Percentiles rank a stretch among this genome's conserved stretches.
Evolutionary conservation across 2,113 vertebrate species (phyloP).

Genomic region (Ardeotis arabs): DNA sequence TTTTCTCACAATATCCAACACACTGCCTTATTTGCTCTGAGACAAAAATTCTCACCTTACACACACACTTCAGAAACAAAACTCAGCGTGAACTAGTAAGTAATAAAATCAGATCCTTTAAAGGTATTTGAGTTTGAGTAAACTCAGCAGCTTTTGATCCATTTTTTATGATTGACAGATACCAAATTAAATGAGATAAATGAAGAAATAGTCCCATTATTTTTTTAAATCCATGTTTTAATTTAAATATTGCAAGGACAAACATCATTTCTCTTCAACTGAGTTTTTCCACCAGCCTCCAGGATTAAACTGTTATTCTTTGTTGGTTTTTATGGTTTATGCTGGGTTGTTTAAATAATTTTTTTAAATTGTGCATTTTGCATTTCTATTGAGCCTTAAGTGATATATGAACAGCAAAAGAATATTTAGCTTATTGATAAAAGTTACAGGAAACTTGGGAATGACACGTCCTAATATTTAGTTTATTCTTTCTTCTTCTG

Average conservation of each 20-base stretch:
- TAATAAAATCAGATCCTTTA: neutral
- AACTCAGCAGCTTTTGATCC: neutral
- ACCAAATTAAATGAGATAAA: neutral
- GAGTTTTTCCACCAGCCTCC: neutral
- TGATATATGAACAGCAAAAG: neutral
- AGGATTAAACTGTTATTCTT: neutral
- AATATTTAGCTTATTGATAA: neutral
- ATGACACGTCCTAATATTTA: neutral
- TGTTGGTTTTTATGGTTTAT: neutral
- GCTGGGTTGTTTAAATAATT: neutral
- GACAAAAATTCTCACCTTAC: neutral
- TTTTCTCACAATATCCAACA: neutral
- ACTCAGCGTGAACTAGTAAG: neutral
- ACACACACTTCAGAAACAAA: neutral
- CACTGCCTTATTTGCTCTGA: neutral
- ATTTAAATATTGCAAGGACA: neutral
- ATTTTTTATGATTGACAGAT: neutral
- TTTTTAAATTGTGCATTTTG: neutral
- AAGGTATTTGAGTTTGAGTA: neutral
- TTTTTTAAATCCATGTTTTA: neutral
- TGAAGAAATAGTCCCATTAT: neutral
- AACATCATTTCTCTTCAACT: neutral
- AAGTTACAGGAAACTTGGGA: neutral
- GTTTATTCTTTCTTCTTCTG: neutral
- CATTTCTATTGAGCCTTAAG: neutral